Percentiles rank a stretch among this genome's conserved stretches.
These are phyloP conservation scores for Agrilus cyanescens DNA, from an alignment of 2,888 invertebrate species.

Conservation along the genomic window DNA sequence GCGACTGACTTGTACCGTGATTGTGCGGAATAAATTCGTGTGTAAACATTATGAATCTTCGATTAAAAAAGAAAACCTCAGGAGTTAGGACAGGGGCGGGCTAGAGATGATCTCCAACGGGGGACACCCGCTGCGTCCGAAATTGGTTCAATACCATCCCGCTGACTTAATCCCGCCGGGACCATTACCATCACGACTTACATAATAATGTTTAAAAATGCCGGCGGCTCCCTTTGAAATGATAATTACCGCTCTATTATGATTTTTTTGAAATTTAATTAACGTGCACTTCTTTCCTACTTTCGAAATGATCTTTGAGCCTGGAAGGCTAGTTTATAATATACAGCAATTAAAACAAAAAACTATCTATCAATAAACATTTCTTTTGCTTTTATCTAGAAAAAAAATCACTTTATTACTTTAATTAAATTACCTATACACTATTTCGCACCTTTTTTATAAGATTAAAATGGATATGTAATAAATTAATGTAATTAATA, in stretches of 20 bases:
- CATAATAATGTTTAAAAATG: background rate
- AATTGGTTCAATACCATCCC: conserved; percentile 32
- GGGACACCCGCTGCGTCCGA: conserved; percentile 25
- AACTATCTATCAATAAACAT: too few species aligned
- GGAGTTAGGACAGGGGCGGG: conserved; percentile 18
- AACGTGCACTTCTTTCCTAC: background rate
- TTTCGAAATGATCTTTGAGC: background rate
- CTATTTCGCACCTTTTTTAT: too few species aligned
- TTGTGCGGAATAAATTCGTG: conserved; percentile 1
- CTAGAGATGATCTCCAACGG: conserved; percentile 12
- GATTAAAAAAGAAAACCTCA: conserved; percentile 11
- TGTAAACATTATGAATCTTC: conserved; percentile 16
- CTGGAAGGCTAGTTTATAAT: background rate
- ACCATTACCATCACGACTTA: conserved; percentile 22
- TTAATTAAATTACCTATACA: too few species aligned
- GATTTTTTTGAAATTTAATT: background rate
- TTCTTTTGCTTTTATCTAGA: too few species aligned
- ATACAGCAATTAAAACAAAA: too few species aligned
- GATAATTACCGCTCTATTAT: background rate
- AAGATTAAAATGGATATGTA: too few species aligned
- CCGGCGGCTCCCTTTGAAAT: background rate
- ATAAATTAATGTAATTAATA: too few species aligned
- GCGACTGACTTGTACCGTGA: too few species aligned
- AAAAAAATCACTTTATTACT: too few species aligned
- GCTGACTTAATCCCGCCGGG: conserved; percentile 25